Base-by-base conservation (phyloP, 2,113 vertebrate species). In the Chlorocebus sabaeus region DNA sequence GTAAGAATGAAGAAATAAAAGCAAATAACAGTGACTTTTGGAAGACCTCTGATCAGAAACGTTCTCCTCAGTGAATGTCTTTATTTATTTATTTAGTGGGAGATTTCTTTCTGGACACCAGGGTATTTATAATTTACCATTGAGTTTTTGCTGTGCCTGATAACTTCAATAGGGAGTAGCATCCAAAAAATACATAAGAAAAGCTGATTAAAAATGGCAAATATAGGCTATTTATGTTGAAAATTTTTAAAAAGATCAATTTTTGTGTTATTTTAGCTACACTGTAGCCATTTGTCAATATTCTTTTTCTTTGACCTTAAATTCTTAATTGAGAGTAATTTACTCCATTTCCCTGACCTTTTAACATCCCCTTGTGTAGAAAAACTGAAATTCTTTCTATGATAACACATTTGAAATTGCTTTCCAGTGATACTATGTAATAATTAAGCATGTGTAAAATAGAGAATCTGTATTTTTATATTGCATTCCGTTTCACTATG, bases 61-160 rank as follows among this genome's bases (percentile, higher is more conserved):
- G 2, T 59, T 75, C 76, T 97, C 8, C 83, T 96, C 25, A 72
- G 48, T 86, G 0, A 57, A 32, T 0, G 1, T 72, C 52, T 95
- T 73, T 97, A n/a, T 92, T 98, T 96, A 43, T 97, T 98, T 97
- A 45, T 96, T 97, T 97, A 96, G 89, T 35, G 59, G 50, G 70
- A 38, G 7, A 96, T 11, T 96, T 94, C 13, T 94, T 14, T 81
- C 23, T 95, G 7, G 10, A 16, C 89, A 35, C 30, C 57, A 97
- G 3, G 9, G 50, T 83, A 98, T 96, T 91, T 98, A 93, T 97
- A 97, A 97, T 98, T 98, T 97, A 98, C 89, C 72, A 59, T n/a
- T 82, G 2, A 6, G 61, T 95, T 98, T 98, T 73, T 95, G 87
- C 25, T 89, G 1, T 20, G 32, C 2, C 68, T 95, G 38, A 40